Conservation (phyloP, 2,888 invertebrate species). For the Julus scandinavius region DNA sequence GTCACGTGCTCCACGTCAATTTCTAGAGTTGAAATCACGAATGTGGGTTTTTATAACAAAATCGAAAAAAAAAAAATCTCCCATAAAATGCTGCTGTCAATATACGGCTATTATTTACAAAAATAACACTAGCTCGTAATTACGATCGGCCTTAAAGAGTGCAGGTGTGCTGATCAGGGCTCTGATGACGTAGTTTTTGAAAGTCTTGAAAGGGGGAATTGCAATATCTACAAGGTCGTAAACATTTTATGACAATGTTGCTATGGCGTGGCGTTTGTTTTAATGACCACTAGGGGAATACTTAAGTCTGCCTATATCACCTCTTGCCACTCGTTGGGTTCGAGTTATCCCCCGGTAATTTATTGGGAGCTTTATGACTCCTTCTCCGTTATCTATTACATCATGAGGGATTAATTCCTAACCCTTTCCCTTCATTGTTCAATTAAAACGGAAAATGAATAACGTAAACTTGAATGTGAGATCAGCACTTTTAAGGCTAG, state of each 20-base stretch:
- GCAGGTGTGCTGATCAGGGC: conserved; percentile 45
- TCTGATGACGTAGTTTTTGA: conserved; percentile 31
- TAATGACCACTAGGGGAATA: conserved; percentile 52
- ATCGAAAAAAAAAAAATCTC: background rate
- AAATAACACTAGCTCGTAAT: conserved; percentile 3
- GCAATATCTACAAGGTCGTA: conserved; percentile 49
- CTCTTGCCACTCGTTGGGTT: conserved; percentile 44
- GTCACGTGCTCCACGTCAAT: too few relatives aligned
- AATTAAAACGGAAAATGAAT: conserved; percentile 42
- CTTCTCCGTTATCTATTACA: conserved; percentile 46
- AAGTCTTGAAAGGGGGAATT: conserved; percentile 42
- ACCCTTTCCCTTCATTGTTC: conserved; percentile 40
- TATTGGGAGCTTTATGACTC: conserved; percentile 46
- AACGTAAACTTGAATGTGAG: background rate
- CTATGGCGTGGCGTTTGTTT: conserved; percentile 51
- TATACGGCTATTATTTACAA: conserved; percentile 13
- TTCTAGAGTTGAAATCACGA: background rate
- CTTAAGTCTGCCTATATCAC: conserved; percentile 45
- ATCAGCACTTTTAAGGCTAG: background rate
- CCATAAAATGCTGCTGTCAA: conserved; percentile 30
- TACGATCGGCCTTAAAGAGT: conserved; percentile 43
- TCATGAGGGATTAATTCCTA: conserved; percentile 39
- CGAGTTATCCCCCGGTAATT: conserved; percentile 46
- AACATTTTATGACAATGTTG: conserved; percentile 51
- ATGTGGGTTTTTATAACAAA: background rate